Evolutionary conservation across 2,888 invertebrate genomes (phyloP), one percentile per base, ranked within the genome.

Genomic region (Erebia epiphron): DNA sequence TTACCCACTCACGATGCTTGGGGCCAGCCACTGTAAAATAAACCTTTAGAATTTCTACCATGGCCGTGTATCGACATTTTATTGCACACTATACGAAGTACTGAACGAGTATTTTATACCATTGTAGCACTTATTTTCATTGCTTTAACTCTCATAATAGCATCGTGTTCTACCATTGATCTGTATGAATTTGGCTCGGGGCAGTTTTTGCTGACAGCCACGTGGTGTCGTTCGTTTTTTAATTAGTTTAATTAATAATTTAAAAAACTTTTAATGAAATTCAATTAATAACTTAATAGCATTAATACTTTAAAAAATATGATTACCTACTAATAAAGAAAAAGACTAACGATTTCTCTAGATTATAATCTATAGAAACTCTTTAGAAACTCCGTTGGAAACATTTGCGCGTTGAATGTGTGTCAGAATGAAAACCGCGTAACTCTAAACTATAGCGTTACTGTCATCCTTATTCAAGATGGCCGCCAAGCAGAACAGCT

Each of bases 21-120:
- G 82, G 84, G 83, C 82, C 84, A 80, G 80, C 82, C 81, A 83
- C 83, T 83, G 87, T 85, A 84, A 87, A 88, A 84, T 85, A 85
- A 85, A 85, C 84, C 83, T 86, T 86, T 84, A 85, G 83, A 83
- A 84, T 82, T 83, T 78, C 79, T 79, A 77, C 75, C 73, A n/a
- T 11, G 74, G 11, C 35, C 18, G 72, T 79, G 79, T 84, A 86
- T 84, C 85, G 86, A 86, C 83, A 85, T 85, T 82, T 73, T 66
- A 65, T 65, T 68, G 68, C 65, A 65, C 62, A 60, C 58, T 54
- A 54, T 21, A 68, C 54, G 13, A 65, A 66, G 21, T 9, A 41
- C 41, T 1, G 56, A 18, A 62, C 14, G 18, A 16, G 11, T 49
- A n/a, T 18, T 67, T 35, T 56, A 68, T 68, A 16, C 57, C 9